Evolutionary conservation across 1,140 invertebrate species (phyloP).

Genomic region (Centruroides sculpturatus): DNA sequence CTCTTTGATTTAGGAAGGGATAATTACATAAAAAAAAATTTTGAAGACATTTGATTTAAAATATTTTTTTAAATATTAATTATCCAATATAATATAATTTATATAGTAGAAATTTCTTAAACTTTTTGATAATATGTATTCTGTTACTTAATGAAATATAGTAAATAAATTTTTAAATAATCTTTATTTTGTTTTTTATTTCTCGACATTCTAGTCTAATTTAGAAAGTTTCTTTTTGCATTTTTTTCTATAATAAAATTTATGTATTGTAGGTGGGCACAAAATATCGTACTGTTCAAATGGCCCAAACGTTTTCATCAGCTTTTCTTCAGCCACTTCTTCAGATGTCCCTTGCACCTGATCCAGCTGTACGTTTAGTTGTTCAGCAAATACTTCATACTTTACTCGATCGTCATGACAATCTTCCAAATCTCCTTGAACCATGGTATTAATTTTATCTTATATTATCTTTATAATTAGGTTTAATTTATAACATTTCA

Average conservation of each 20-base stretch:
- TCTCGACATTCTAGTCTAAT: too few species aligned
- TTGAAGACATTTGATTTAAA: too few species aligned
- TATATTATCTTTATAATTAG: too few species aligned
- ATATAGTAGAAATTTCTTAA: too few species aligned
- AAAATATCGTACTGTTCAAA: conserved; percentile 84
- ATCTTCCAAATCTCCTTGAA: conserved; percentile 54
- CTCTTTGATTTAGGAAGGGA: too few species aligned
- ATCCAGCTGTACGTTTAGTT: conserved; percentile 68
- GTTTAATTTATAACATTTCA: neutral
- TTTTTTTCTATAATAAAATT: neutral
- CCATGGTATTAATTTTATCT: conserved; percentile 46
- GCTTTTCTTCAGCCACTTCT: conserved; percentile 84
- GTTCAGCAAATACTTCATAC: conserved; percentile 94
- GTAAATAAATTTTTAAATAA: too few species aligned
- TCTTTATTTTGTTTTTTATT: too few species aligned
- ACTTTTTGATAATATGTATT: too few species aligned
- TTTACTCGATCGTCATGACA: conserved; percentile 81
- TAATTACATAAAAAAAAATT: too few species aligned
- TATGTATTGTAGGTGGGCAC: conserved; percentile 61
- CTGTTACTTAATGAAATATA: too few species aligned
- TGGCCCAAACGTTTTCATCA: conserved; percentile 84
- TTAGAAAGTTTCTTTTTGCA: neutral
- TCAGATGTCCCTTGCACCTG: conserved; percentile 65
- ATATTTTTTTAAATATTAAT: too few species aligned
- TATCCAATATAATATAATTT: too few species aligned